A percentile compares a stretch with the other conserved stretches of the same genome.
These are phyloP conservation scores for Eupsittula cactorum DNA, from an alignment of 2,113 vertebrate genomes.

Conservation along the genomic window DNA sequence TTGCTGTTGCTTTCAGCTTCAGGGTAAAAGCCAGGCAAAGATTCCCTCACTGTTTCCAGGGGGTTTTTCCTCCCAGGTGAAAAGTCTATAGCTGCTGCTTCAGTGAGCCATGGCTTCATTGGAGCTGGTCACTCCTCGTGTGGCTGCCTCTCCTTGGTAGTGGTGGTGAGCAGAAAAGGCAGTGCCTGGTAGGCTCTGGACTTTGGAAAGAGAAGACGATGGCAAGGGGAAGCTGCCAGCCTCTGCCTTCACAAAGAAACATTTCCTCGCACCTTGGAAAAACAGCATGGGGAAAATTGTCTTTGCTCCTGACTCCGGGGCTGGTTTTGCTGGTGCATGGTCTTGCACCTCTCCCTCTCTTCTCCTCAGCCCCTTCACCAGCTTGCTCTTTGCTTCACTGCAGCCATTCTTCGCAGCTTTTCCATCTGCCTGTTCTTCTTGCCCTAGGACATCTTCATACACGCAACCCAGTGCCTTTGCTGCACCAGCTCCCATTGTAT, in stretches of 20 bases:
- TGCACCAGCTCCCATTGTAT: neutral
- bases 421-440: neutral
- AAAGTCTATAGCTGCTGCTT: neutral
- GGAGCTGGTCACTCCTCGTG: neutral
- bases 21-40: neutral
- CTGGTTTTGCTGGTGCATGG: neutral
- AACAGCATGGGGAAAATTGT: neutral
- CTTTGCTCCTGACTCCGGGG: neutral
- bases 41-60: neutral
- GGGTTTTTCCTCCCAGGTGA: neutral
- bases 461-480: neutral
- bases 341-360: neutral
- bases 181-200: neutral
- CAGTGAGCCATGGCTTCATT: neutral
- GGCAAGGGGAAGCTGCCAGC: neutral
- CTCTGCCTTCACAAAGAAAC: neutral
- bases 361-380: neutral
- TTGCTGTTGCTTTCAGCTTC: neutral
- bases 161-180: neutral
- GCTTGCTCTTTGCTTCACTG: neutral
- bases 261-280: neutral
- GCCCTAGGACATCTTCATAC: neutral
- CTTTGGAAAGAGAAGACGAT: neutral
- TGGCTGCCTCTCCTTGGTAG: neutral
- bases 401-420: neutral